Base-by-base conservation (phyloP, 2,113 vertebrate genomes). In the Danionella cerebrum region DNA sequence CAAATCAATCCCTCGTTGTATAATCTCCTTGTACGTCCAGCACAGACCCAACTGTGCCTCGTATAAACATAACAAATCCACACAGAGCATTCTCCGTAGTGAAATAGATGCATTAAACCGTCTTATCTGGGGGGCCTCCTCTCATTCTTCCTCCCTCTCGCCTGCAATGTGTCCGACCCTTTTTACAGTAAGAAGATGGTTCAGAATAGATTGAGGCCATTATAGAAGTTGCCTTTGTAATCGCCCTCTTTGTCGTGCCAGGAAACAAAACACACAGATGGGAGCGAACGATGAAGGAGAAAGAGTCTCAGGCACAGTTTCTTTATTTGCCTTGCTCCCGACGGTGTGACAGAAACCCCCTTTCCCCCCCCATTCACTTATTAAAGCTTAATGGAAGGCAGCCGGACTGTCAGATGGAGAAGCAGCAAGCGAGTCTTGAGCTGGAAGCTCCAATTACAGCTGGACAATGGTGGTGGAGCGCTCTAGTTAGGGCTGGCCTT, bases 371-470 rank as follows among this genome's bases (percentile, higher is more conserved):
- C 24, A 27, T 74, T 78, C 71, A 69, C 80, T 82, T 81, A 81
- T 83, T 82, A 82, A 85, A 82, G 73, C 77, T 71, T 85, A 83
- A 86, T 83, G 76, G 79, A 81, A 82, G 84, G 74, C 76, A 70
- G 70, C 67, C 72, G 68, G 75, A 69, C 79, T 78, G 81, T 78
- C 84, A 78, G 71, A 48, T 67, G 63, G 78, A 79, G 27, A 70
- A 65, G 72, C 76, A 76, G 71, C 64, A 64, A 76, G 72, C 73
- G 5, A 31, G 77, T 83, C 78, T 79, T 9, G 0, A 63, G 74
- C 80, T 77, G 76, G 71, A 73, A 77, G 79, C 83, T 86, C 84
- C 83, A 84, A 82, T 87, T 88, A 85, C 82, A 77, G 65, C 3
- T 5, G 41, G 71, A 77, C 82, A 70, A 82, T 64, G 59, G 67